phyloP scores from a whole-genome alignment of 1,140 invertebrate genomes.

The Leptinotarsa lineolata region DNA sequence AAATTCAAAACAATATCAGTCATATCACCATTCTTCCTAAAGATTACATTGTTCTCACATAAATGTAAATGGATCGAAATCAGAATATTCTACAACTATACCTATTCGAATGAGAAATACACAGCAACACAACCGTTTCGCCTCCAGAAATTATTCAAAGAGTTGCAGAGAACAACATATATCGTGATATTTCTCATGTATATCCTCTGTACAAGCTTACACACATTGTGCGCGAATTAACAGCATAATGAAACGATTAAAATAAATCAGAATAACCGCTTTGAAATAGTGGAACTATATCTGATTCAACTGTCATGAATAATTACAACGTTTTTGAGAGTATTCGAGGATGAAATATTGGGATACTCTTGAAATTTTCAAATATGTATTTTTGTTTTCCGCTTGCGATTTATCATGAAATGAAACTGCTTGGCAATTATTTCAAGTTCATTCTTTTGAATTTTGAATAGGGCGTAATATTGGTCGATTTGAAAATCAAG shows the following conservation, averaged over 20 bases:
- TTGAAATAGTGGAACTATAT: not conserved
- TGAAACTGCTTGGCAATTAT: no score
- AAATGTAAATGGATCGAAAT: not conserved
- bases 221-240: constrained; percentile 12
- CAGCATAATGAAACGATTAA: constrained; percentile 8
- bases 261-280: constrained; percentile 12
- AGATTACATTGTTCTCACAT: no score
- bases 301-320: not conserved
- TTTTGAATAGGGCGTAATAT: no score
- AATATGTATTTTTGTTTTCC: no score
- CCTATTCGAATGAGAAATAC: not conserved
- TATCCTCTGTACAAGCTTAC: constrained; percentile 8
- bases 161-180: constrained; percentile 1
- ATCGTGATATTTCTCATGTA: not conserved
- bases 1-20: no score
- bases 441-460: no score
- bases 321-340: not conserved
- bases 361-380: no score
- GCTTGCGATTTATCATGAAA: no score
- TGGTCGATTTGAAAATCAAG: no score
- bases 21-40: no score
- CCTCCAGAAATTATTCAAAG: constrained; percentile 18
- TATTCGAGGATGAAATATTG: no score
- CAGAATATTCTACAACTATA: not conserved
- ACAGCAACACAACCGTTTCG: not conserved